Percentiles rank a stretch among this genome's conserved stretches.
phyloP scores from a whole-genome alignment of 2,113 vertebrate species.

The Charadrius vociferus region DNA sequence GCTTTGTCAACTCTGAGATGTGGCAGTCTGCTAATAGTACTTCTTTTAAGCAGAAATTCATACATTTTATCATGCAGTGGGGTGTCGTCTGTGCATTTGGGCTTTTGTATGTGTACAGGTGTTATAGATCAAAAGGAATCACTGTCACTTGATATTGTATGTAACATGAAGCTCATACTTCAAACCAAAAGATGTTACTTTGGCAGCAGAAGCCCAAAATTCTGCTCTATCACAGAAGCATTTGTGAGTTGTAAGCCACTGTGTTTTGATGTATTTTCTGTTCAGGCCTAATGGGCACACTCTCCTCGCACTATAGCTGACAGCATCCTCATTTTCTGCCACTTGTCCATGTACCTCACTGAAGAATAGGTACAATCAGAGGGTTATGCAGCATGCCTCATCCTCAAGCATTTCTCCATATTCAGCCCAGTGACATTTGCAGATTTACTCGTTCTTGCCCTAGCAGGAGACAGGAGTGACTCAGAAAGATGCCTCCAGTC shows the following conservation, averaged over 20 bases:
- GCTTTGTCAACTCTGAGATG: neutral
- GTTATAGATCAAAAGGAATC: neutral
- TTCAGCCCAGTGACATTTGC: neutral
- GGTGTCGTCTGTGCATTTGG: neutral
- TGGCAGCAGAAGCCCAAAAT: neutral
- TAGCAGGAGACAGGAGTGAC: neutral
- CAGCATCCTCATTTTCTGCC: neutral
- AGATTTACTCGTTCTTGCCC: neutral
- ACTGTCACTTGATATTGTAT: rapidly evolving
- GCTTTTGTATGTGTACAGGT: neutral
- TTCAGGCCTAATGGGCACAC: neutral
- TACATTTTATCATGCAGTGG: neutral
- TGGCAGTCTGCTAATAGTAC: neutral
- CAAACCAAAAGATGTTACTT: neutral
- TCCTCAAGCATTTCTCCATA: neutral
- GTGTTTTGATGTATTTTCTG: neutral
- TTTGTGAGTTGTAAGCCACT: neutral
- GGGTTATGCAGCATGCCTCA: neutral
- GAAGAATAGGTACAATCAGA: neutral
- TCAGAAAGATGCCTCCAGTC: neutral
- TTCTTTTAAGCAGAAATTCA: neutral
- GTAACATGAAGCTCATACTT: neutral
- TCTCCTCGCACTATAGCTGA: neutral
- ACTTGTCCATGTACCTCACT: neutral
- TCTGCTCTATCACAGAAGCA: neutral